These are phyloP conservation scores for Anolis sagrei DNA, from an alignment of 2,113 vertebrate species.

Conservation along the genomic window DNA sequence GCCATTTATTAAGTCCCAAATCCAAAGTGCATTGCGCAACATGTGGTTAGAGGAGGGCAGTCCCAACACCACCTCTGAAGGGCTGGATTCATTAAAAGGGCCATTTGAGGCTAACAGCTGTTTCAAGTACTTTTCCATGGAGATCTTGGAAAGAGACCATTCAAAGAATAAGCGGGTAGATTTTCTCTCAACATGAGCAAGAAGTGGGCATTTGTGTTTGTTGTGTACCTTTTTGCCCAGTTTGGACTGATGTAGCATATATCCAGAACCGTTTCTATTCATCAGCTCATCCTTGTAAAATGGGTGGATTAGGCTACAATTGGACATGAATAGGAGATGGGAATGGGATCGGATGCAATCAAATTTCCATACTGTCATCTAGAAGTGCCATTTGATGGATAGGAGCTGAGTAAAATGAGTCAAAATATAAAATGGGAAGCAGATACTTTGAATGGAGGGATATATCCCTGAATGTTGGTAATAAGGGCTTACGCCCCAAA, in stretches of 20 bases:
- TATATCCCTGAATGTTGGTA: not conserved
- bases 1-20: conserved; percentile 26
- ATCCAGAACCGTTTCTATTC: not conserved
- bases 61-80: conserved; percentile 12
- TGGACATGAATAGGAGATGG: not conserved
- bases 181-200: conserved; percentile 36
- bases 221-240: conserved; percentile 29
- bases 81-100: conserved; percentile 56
- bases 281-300: not conserved
- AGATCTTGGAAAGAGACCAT: not conserved
- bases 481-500: not conserved
- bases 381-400: not conserved
- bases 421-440: not conserved
- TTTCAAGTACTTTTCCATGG: conserved; percentile 51
- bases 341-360: too few relatives aligned
- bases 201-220: conserved; percentile 33
- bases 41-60: conserved; percentile 41
- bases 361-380: not conserved
- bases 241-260: not conserved
- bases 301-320: not conserved
- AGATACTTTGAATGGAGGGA: not conserved
- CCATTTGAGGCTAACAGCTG: conserved; percentile 18
- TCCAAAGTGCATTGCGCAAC: conserved; percentile 37
- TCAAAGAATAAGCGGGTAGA: conserved; percentile 23
- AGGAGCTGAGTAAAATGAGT: not conserved